phyloP scores from a whole-genome alignment of 2,888 invertebrate species.

The Choristoneura rosaceana region DNA sequence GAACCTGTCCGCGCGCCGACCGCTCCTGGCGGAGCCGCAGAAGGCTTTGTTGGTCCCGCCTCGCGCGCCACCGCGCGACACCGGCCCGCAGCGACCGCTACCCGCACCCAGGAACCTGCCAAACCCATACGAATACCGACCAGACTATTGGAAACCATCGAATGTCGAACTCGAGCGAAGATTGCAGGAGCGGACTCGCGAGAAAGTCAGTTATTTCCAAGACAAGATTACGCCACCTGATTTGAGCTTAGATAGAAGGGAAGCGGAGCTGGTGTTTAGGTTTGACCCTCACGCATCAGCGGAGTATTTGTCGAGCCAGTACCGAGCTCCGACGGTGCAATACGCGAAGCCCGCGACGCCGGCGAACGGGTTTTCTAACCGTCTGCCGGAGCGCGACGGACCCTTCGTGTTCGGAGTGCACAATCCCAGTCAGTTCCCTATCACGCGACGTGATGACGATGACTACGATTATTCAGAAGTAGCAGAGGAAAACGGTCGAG shows the following conservation, averaged over 20 bases:
- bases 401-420: conserved; percentile 88
- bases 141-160: conserved; percentile 80
- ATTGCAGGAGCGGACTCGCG: conserved; percentile 76
- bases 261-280: conserved; percentile 80
- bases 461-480: conserved; percentile 83
- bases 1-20: conserved; percentile 80
- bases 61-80: conserved; percentile 78
- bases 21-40: conserved; percentile 81
- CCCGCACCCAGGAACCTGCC: conserved; percentile 70
- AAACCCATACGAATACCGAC: conserved; percentile 68
- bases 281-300: conserved; percentile 79
- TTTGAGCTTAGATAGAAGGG: conserved; percentile 75
- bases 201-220: conserved; percentile 81
- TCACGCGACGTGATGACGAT: conserved; percentile 71
- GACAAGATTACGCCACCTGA: conserved; percentile 78
- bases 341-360: conserved; percentile 78
- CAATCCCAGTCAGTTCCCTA: conserved; percentile 81
- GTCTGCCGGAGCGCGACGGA: conserved; percentile 80
- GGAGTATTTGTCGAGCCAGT: conserved; percentile 76
- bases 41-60: conserved; percentile 77
- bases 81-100: conserved; percentile 69
- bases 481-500: conserved; percentile 71
- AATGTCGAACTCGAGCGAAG: conserved; percentile 80
- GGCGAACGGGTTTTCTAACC: conserved; percentile 74
- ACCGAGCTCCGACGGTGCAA: conserved; percentile 75